Base-by-base conservation (phyloP, 2,888 invertebrate genomes). In the Monopis laevigella region DNA sequence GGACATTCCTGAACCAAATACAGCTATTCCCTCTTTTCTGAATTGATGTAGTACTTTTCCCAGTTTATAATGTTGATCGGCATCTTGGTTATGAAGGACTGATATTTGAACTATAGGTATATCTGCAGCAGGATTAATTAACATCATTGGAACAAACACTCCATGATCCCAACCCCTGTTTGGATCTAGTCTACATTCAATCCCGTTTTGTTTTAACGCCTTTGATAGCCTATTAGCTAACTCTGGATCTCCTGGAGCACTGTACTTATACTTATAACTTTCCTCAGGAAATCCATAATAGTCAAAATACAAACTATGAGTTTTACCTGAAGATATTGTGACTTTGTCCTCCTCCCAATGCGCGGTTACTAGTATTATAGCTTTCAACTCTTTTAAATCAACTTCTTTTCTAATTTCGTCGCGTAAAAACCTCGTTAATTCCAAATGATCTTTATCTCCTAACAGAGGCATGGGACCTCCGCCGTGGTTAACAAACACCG, bases 101-200 rank as follows among this genome's bases (percentile, higher is more conserved):
- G 80, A 80, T 1, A 80, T 42, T 46, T 80, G 80, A 8, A 78
- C 52, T 41, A 80, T 80, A 2, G 80, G 78, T 35, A 80, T 60
- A 48, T 73, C 59, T 0, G 80, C 80, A 4, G 59, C 46, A 4
- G 78, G 77, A 32, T 74, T 72, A 2, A 80, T 77, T 1, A 80
- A 51, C 62, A 78, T 68, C 80, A 80, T 80, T 0, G 80, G 80
- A 14, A 80, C 78, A 45, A 80, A 80, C 10, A 80, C 80, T 51
- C 80, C 80, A 51, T 80, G 78, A 50, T 80, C 78, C 80, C 80
- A 80, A 50, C 80, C 78, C 58, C 78, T 57, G 51, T 68, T 57
- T 0, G 63, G 46, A 43, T 80, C 75, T 24, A 78, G 49, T 50
- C 63, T 69, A 1, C 74, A 67, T 8, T 62, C 57, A 21, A 77